Percentiles rank a stretch among this genome's conserved stretches.
phyloP scores from a whole-genome alignment of 2,797 vertebrate species.

The Leptatherina wallacei region DNA sequence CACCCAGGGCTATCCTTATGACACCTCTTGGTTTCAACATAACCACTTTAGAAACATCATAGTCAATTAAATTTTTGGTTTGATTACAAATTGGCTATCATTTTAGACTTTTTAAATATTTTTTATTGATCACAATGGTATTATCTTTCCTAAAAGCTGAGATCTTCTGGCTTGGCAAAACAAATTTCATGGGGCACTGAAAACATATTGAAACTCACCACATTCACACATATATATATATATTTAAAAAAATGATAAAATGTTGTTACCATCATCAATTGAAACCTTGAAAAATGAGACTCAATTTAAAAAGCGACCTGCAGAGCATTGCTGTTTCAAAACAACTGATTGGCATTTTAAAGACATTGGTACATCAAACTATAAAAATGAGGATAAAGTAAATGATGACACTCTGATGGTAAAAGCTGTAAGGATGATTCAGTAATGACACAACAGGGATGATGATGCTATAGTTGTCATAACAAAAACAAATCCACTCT shows the following conservation, averaged over 20 bases:
- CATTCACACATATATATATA: no score
- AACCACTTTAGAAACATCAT: background rate
- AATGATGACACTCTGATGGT: conserved; percentile 20
- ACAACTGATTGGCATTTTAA: background rate
- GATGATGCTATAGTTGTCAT: conserved; percentile 55
- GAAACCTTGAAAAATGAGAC: background rate
- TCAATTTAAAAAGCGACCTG: background rate
- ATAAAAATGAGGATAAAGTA: background rate
- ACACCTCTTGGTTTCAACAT: background rate
- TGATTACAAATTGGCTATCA: background rate
- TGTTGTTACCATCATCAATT: background rate
- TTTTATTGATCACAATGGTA: background rate
- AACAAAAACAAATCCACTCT: conserved; percentile 55
- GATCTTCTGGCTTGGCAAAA: conserved; percentile 1
- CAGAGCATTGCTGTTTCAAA: background rate
- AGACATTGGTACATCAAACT: background rate
- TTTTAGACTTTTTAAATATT: no score
- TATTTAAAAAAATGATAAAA: no score
- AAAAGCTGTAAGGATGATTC: conserved; percentile 15
- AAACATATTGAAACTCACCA: background rate
- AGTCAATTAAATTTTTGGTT: background rate
- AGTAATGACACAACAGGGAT: conserved; percentile 23
- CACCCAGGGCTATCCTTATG: background rate
- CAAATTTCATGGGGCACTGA: conserved; percentile 1
- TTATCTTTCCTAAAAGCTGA: conserved; percentile 2